Evolutionary conservation across 23 tunicate genomes (phyloP).

Genomic region (Halocynthia aurantium): DNA sequence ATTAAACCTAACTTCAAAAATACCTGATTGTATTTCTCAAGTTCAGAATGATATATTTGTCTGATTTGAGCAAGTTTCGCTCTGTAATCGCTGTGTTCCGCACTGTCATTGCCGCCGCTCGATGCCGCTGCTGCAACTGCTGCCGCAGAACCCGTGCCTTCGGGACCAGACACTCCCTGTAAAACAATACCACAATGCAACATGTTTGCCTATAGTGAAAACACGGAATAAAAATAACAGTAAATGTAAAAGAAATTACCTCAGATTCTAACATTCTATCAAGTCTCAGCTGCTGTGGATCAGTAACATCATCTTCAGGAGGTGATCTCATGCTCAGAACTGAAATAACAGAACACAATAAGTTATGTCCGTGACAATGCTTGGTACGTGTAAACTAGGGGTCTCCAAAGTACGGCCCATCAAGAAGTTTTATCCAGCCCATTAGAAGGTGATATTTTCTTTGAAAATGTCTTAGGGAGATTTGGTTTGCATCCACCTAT

Average conservation of each 20-base stretch:
- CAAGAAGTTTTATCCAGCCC: too few species aligned
- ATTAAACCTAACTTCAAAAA: too few species aligned
- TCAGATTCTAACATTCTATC: conserved; percentile 99
- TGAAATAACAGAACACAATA: background rate
- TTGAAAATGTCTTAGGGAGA: too few species aligned
- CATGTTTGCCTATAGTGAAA: too few species aligned
- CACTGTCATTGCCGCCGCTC: conserved; percentile 84
- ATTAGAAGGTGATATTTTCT: too few species aligned
- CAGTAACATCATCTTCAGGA: conserved; percentile 95
- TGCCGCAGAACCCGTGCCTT: conserved; percentile 93
- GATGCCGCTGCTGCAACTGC: conserved; percentile 97
- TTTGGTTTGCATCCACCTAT: too few species aligned
- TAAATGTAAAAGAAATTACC: conserved; percentile 7
- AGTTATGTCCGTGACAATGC: background rate
- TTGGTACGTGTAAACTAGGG: too few species aligned
- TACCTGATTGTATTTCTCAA: conserved; percentile 98
- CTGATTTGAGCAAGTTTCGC: conserved; percentile 92
- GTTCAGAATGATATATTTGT: conserved; percentile 93
- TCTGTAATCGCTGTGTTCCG: conserved; percentile 96
- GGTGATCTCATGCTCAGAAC: conserved; percentile 78
- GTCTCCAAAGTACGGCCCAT: too few species aligned
- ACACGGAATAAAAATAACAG: too few species aligned
- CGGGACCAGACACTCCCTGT: conserved; percentile 90
- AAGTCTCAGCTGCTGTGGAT: conserved; percentile 94
- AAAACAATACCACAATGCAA: background rate